Conservation (phyloP, 2,797 vertebrate species). For the Percopsis omiscomaycus region DNA sequence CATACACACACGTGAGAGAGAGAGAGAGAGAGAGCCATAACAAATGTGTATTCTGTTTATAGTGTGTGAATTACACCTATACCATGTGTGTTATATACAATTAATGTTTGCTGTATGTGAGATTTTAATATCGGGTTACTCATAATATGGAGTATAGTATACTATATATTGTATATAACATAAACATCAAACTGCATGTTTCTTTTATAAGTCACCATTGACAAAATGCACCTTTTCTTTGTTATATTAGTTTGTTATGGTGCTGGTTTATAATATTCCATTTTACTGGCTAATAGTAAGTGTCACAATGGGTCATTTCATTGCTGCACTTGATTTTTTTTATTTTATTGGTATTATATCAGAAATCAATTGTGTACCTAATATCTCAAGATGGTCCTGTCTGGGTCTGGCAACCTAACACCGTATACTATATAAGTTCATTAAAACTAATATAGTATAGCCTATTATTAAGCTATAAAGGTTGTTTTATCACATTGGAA, state of each 20-base stretch:
- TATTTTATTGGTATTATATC: background rate
- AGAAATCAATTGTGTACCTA: background rate
- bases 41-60: no score
- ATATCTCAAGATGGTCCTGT: background rate
- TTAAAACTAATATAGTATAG: slow-evolving; percentile 12
- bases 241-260: slow-evolving; percentile 64
- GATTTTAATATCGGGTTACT: no score
- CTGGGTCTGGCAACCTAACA: background rate
- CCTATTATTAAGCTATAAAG: slow-evolving; percentile 48
- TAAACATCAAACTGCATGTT: no score
- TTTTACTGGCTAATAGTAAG: slow-evolving; percentile 14
- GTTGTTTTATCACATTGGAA: slow-evolving; percentile 53
- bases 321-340: background rate
- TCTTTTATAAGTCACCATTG: no score
- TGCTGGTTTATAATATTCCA: slow-evolving; percentile 49
- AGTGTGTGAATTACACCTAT: no score
- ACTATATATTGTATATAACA: no score
- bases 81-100: no score
- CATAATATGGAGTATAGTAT: no score
- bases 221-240: slow-evolving; percentile 1
- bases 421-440: no score
- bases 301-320: background rate
- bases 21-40: no score
- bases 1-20: no score
- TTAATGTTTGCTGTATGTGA: no score